phyloP scores from a whole-genome alignment of 2,888 invertebrate genomes.

The Aphodius granarius region DNA sequence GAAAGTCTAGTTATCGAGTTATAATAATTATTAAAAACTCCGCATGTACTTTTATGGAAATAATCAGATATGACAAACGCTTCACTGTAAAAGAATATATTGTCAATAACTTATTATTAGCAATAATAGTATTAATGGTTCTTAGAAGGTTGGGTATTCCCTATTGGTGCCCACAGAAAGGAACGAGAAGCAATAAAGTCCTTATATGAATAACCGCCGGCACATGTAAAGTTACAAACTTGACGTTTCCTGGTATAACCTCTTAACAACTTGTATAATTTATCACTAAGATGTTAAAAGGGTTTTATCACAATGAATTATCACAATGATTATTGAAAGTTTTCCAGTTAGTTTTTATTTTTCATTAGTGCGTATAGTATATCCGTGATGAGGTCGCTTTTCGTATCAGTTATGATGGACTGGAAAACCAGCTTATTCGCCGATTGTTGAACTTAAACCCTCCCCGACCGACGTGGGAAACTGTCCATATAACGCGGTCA shows the following conservation, averaged over 20 bases:
- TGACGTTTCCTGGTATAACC: neutral
- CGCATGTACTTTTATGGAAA: too few relatives aligned
- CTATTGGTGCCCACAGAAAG: neutral
- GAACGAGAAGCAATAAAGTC: neutral
- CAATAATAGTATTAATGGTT: neutral
- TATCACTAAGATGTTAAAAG: neutral
- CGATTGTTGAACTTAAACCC: neutral
- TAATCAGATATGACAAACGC: neutral
- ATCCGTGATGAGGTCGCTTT: too few relatives aligned
- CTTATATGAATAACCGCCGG: neutral
- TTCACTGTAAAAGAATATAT: neutral
- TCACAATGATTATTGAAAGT: neutral
- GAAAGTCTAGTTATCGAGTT: too few relatives aligned
- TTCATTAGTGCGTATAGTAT: too few relatives aligned
- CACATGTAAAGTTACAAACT: neutral
- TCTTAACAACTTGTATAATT: neutral
- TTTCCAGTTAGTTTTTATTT: too few relatives aligned
- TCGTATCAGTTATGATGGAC: neutral
- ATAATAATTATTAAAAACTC: too few relatives aligned
- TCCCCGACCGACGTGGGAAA: neutral
- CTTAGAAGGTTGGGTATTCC: neutral
- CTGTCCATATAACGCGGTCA: neutral
- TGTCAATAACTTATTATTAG: neutral
- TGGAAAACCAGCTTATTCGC: neutral
- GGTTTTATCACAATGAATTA: neutral